A percentile compares a stretch with the other conserved stretches of the same genome.
Evolutionary conservation across 2,113 vertebrate genomes (phyloP).

Genomic region (Ranitomeya variabilis): DNA sequence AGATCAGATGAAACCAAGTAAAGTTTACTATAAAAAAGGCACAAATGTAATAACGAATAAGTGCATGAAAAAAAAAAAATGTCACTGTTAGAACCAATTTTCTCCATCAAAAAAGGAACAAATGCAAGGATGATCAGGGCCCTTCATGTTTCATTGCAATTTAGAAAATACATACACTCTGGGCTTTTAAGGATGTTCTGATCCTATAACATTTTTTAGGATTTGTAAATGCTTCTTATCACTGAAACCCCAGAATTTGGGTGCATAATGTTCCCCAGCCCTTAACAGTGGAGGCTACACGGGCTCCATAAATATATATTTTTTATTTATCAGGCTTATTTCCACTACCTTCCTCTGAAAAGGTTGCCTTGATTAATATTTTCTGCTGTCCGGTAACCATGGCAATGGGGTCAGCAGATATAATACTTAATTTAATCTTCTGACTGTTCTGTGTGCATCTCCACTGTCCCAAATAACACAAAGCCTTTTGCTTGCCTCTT

Average conservation of each 20-base stretch:
- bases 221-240: slow-evolving; percentile 69
- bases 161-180: slow-evolving; percentile 55
- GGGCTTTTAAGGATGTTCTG: neutral
- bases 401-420: slow-evolving; percentile 99
- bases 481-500: slow-evolving; percentile 66
- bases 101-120: too few relatives aligned
- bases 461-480: slow-evolving; percentile 81
- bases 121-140: too few relatives aligned
- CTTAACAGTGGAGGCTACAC: slow-evolving; percentile 57
- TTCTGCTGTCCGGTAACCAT: slow-evolving; percentile 98
- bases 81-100: too few relatives aligned
- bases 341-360: slow-evolving; percentile 75
- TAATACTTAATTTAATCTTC: slow-evolving; percentile 99
- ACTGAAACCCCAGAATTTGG: slow-evolving; percentile 61
- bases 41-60: too few relatives aligned
- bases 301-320: slow-evolving; percentile 77
- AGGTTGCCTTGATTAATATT: slow-evolving; percentile 98
- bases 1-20: too few relatives aligned
- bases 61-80: too few relatives aligned
- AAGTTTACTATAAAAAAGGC: too few relatives aligned
- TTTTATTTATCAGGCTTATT: slow-evolving; percentile 77
- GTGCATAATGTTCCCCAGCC: slow-evolving; percentile 59
- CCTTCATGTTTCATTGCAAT: neutral
- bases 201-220: slow-evolving; percentile 56
- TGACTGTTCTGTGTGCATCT: slow-evolving; percentile 78